These are phyloP conservation scores for Caenorhabditis briggsae DNA, from an alignment of 1,140 invertebrate species.

Conservation along the genomic window DNA sequence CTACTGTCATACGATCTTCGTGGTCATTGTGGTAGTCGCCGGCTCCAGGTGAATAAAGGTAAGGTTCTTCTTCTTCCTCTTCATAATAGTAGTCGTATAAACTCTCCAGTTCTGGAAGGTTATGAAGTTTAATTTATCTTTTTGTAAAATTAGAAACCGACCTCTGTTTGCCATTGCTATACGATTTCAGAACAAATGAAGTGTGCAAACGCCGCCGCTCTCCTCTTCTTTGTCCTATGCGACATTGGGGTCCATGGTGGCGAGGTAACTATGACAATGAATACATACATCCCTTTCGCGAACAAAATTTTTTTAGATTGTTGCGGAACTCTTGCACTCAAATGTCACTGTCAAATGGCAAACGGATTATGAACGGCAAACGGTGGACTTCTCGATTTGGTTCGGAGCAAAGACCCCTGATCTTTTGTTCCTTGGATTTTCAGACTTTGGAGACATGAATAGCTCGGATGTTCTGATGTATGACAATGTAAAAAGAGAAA, in stretches of 20 bases:
- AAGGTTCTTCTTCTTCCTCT: constrained; percentile 26
- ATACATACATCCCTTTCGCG: background rate
- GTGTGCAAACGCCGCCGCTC: background rate
- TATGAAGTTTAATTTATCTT: too few relatives aligned
- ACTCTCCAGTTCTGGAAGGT: constrained; percentile 1
- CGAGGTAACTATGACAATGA: constrained; percentile 26
- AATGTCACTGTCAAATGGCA: constrained; percentile 52
- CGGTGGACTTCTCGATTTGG: constrained; percentile 6
- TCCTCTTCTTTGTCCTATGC: background rate
- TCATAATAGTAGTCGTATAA: constrained; percentile 51
- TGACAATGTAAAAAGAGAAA: background rate
- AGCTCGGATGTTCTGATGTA: constrained; percentile 56
- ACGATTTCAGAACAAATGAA: constrained; percentile 37
- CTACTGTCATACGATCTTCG: background rate
- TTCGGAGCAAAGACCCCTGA: background rate
- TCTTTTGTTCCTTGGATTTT: constrained; percentile 85
- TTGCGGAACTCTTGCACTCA: constrained; percentile 21
- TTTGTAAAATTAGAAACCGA: background rate
- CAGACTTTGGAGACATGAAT: constrained; percentile 84
- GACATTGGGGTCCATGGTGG: constrained; percentile 4
- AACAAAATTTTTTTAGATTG: background rate
- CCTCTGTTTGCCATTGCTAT: constrained; percentile 34
- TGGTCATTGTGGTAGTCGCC: background rate
- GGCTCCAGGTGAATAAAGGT: constrained; percentile 8
- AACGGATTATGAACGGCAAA: constrained; percentile 55